Base-by-base conservation (phyloP, 2,113 vertebrate species). In the Rhadina sibilatrix region DNA sequence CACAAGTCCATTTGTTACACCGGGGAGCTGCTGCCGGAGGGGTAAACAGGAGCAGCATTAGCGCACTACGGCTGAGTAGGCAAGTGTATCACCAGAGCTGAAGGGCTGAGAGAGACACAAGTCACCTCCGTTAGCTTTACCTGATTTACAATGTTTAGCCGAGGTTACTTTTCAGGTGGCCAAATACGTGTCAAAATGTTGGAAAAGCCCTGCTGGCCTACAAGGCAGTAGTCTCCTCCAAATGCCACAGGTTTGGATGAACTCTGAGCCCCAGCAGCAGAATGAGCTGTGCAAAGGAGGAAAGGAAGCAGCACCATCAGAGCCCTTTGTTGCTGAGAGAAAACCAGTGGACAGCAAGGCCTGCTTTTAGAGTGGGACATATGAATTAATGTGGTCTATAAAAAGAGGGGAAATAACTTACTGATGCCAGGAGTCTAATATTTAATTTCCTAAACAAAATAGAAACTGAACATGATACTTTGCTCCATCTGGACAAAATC, bases 241-340 rank as follows among this genome's bases (percentile, higher is more conserved):
- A 18, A 28, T 25, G 49, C 50, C 25, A n/a, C 0, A 10, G 23
- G 25, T 47, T 16, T 11, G 35, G 84, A 42, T n/a, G 61, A 93
- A 19, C 6, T 37, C 40, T 0, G 6, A 47, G 88, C 11, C 9
- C 8, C 6, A 82, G 6, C 6, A 56, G 31, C 30, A 25, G 35
- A 53, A 61, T 0, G 2, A 49, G 6, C 5, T 0, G 0, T 8
- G 20, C 10, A 12, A 42, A 47, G 42, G 27, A 40, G 53, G 9
- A 15, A 21, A 56, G 31, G 60, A 12, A 95, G 81, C 27, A 47
- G 52, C 1, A 1, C 60, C 14, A 13, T 52, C 28, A 33, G 82
- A 44, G 42, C 7, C 9, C n/a, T 72, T 27, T 4, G 46, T 16
- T 47, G 60, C 37, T 27, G 69, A 72, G 35, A 86, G 22, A 50